Conservation (phyloP, 2,113 vertebrate genomes). For the Laticauda laticaudata region DNA sequence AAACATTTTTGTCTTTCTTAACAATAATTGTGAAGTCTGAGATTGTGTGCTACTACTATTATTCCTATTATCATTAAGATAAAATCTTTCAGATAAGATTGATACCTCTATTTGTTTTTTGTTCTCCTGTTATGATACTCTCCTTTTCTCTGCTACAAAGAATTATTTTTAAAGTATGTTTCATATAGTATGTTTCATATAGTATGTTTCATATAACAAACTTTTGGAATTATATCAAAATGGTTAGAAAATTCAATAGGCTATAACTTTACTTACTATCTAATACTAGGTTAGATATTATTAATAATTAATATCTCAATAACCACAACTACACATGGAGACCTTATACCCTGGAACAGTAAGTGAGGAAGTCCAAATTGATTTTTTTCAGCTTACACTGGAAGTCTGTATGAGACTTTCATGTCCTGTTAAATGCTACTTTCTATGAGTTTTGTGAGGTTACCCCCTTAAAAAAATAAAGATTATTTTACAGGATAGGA, state of each 20-base stretch:
- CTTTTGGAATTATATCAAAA: not conserved
- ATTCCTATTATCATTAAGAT: not conserved
- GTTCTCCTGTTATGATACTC: not conserved
- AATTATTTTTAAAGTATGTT: not conserved
- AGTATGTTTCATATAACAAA: not conserved
- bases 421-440: not conserved
- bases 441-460: not conserved
- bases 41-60: not conserved
- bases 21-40: not conserved
- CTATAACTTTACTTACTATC: not conserved
- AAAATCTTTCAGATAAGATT: not conserved
- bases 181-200: not conserved
- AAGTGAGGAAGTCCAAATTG: not conserved
- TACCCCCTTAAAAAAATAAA: not conserved
- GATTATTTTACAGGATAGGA: not conserved
- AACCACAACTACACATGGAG: not conserved
- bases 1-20: not conserved
- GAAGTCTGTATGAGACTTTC: not conserved
- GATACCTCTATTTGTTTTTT: not conserved
- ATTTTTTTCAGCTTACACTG: not conserved
- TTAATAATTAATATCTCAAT: not conserved
- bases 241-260: not conserved
- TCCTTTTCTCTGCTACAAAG: not conserved
- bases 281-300: not conserved
- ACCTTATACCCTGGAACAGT: not conserved